phyloP scores from a whole-genome alignment of 2,888 invertebrate genomes.

The Sinhomidia bicolor region DNA sequence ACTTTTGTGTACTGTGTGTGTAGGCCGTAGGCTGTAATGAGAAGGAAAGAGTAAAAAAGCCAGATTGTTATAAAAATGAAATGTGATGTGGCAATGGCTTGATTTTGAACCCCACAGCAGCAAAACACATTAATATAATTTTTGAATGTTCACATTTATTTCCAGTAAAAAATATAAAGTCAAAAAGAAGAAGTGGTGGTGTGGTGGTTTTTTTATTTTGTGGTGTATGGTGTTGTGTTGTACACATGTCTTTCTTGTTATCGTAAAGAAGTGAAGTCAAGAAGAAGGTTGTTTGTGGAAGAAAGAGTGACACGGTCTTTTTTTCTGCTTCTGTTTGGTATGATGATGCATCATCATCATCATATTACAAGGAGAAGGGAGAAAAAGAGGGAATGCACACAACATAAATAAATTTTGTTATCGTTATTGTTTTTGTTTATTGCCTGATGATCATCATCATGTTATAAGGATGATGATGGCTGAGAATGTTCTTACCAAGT shows the following conservation, averaged over 20 bases:
- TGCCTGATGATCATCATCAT: not conserved
- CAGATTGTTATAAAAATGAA: conserved; percentile 11
- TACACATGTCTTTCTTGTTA: not conserved
- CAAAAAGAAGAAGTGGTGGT: not conserved
- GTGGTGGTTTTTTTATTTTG: not conserved
- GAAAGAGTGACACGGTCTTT: conserved; percentile 14
- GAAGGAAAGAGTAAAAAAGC: not conserved
- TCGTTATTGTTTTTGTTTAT: conserved; percentile 52
- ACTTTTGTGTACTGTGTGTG: not conserved
- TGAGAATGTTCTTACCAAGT: not conserved
- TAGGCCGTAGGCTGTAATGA: not conserved
- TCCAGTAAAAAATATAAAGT: conserved; percentile 32
- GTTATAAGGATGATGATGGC: not conserved
- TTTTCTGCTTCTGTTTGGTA: not conserved
- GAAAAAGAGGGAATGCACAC: not conserved
- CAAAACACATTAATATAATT: not conserved
- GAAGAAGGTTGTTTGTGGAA: conserved; percentile 5
- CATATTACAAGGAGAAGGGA: not conserved
- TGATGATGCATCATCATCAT: not conserved
- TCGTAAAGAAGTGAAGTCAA: not conserved
- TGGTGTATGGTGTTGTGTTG: not conserved
- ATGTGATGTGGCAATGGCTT: conserved; percentile 6
- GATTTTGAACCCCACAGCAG: not conserved
- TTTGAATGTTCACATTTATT: conserved; percentile 22
- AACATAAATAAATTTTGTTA: conserved; percentile 14